Conservation (phyloP, 2,888 invertebrate species). For the Branchipolynoe longqiensis region DNA sequence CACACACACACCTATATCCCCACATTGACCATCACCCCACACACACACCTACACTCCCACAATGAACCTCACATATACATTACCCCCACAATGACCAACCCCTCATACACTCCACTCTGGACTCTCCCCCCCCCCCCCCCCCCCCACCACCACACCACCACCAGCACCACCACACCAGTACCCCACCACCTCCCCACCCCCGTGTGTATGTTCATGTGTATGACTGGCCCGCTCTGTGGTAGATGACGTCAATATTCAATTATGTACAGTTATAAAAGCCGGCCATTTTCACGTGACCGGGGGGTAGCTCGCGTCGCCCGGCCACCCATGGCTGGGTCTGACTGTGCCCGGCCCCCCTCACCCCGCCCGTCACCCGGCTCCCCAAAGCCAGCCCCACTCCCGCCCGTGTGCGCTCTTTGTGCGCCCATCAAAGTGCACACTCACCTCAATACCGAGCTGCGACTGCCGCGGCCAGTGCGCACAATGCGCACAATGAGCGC, state of each 20-base stretch:
- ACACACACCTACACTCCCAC: too few relatives aligned
- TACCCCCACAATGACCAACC: too few relatives aligned
- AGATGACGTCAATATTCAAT: constrained; percentile 52
- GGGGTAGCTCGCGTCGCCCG: not conserved
- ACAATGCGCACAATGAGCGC: not conserved
- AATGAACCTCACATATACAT: too few relatives aligned
- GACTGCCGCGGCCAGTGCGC: not conserved
- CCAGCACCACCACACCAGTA: too few relatives aligned
- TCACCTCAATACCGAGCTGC: not conserved
- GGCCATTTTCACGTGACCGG: constrained; percentile 13
- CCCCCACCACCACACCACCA: too few relatives aligned
- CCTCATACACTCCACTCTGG: too few relatives aligned
- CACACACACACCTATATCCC: too few relatives aligned
- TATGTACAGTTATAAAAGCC: constrained; percentile 21
- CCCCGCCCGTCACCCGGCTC: not conserved
- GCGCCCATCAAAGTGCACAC: not conserved
- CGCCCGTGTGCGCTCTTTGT: constrained; percentile 28
- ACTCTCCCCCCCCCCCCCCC: too few relatives aligned
- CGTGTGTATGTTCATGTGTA: too few relatives aligned
- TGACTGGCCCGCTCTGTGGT: constrained; percentile 19
- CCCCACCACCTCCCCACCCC: too few relatives aligned
- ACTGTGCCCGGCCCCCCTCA: constrained; percentile 23
- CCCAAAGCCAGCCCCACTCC: constrained; percentile 34
- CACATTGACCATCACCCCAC: too few relatives aligned
- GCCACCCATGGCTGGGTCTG: constrained; percentile 37